Conservation (phyloP, 2,888 invertebrate genomes). For the Xestoiulus laeticollis region DNA sequence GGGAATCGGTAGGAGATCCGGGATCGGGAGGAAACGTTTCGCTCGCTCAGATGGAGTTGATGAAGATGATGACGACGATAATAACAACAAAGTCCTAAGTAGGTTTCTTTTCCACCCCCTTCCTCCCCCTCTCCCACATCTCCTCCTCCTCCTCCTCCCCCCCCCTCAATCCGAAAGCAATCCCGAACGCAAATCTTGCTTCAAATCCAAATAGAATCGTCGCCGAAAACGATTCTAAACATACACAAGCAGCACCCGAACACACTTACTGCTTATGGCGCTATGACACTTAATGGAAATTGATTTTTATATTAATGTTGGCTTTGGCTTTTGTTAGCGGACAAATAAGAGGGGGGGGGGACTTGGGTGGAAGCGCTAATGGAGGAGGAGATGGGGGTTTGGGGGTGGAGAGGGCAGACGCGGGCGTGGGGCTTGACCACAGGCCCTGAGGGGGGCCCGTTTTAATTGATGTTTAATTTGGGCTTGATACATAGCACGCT, state of each 20-base stretch:
- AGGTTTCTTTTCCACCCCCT: neutral
- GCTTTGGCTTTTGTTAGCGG: slow-evolving; percentile 54
- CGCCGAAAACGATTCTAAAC: slow-evolving; percentile 51
- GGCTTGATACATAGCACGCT: neutral
- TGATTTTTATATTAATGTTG: slow-evolving; percentile 54
- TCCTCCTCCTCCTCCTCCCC: neutral
- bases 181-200: slow-evolving; percentile 42
- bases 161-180: slow-evolving; percentile 23
- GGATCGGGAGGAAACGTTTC: neutral
- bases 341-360: slow-evolving; percentile 52
- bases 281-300: slow-evolving; percentile 52
- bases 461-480: slow-evolving; percentile 34
- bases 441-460: neutral
- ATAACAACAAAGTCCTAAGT: slow-evolving; percentile 46
- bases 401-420: neutral
- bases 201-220: slow-evolving; percentile 36
- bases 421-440: slow-evolving; percentile 9
- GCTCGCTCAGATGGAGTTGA: slow-evolving; percentile 31
- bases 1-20: neutral
- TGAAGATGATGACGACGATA: slow-evolving; percentile 46
- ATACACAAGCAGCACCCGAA: slow-evolving; percentile 48
- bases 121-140: neutral
- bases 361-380: no score
- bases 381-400: neutral
- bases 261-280: slow-evolving; percentile 35